Base-by-base conservation (phyloP, 2,888 invertebrate species). In the Apotomis capreana region DNA sequence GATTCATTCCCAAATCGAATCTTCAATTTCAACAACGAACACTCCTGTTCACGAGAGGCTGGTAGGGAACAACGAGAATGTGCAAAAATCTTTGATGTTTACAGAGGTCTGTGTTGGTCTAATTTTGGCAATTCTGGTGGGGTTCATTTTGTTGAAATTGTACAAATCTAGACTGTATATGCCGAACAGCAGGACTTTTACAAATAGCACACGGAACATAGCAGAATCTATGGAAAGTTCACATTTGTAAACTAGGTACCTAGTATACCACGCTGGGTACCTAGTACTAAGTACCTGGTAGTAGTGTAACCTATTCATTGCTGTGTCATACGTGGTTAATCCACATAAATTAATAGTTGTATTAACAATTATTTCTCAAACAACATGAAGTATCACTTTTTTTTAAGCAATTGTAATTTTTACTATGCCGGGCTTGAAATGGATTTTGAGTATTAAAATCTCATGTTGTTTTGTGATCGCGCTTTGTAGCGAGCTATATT, bases 91-190 rank as follows among this genome's bases (percentile, higher is more conserved):
- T 6, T 61, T 74, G 12, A 15, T 78, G 10, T 83, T 83, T 69
- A 79, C 78, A 15, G 81, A 81, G 73, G 76, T 78, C n/a, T 80
- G 81, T 75, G 79, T 81, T 0, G 78, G 74, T 1, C 70, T 79
- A n/a, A 78, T 79, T 49, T 58, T 81, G 36, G 36, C 76, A 0
- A 77, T 80, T 13, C 55, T 79, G 52, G 63, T 80, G 0, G 73
- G 65, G 60, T 77, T 77, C 52, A 15, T 79, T 64, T 71, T 78
- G 54, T 78, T 77, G 26, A 78, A 77, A 55, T 74, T 80, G 57
- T 79, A 80, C 40, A 78, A 77, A 44, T 79, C 78, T 54, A 55
- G 76, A 60, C 62, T 78, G 37, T 78, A 77, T 54, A 54, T 78
- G 0, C 74, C 74, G 3, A 71, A 69, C 13, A 63, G 77, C 3